Evolutionary conservation across 2,797 vertebrate genomes (phyloP).

Genomic region (Dendrocincla tyrannina): DNA sequence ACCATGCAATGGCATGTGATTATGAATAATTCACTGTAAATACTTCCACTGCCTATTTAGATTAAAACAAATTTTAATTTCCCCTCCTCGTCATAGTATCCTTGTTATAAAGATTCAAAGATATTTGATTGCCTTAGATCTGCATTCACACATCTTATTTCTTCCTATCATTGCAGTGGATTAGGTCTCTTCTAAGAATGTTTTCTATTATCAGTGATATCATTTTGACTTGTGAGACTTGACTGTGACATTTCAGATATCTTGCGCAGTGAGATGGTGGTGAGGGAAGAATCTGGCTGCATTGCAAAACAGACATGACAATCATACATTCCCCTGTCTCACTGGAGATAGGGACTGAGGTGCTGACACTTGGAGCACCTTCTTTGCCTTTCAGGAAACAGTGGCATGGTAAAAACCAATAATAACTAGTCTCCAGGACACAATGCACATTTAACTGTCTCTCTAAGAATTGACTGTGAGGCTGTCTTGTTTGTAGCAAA

Average conservation of each 20-base stretch:
- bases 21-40: background rate
- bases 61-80: background rate
- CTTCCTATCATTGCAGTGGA: background rate
- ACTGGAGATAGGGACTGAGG: background rate
- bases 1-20: background rate
- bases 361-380: background rate
- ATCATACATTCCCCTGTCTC: accelerated
- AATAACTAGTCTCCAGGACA: background rate
- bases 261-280: background rate
- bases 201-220: background rate
- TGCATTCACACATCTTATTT: background rate
- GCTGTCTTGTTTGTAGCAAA: background rate
- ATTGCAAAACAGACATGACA: background rate
- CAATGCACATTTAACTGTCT: background rate
- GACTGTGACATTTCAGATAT: background rate
- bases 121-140: background rate
- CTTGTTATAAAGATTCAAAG: background rate
- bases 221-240: background rate
- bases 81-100: accelerated
- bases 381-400: background rate
- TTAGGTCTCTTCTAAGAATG: background rate
- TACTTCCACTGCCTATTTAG: background rate
- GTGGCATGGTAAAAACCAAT: background rate
- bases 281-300: background rate
- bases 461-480: background rate